Percentiles rank a stretch among this genome's conserved stretches.
These are phyloP conservation scores for Apotomis betuletana DNA, from an alignment of 2,888 invertebrate genomes.

Conservation along the genomic window DNA sequence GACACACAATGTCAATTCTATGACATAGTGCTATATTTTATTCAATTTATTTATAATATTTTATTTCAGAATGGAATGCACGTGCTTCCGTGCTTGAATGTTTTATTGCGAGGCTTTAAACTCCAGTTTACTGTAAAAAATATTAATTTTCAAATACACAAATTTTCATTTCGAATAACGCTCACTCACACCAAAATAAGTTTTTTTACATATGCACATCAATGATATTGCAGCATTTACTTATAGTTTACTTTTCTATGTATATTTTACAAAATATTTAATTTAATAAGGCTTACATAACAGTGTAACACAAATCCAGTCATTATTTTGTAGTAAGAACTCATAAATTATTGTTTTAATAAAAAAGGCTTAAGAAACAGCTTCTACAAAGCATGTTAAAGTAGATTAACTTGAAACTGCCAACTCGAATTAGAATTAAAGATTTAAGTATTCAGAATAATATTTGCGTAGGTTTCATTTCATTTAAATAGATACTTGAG, in stretches of 20 bases:
- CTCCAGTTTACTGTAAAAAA: conserved; percentile 52
- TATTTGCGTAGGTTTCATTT: conserved; percentile 33
- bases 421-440: conserved; percentile 14
- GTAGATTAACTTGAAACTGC: conserved; percentile 43
- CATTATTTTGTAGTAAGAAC: conserved; percentile 29
- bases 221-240: conserved; percentile 33
- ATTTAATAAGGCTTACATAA: conserved; percentile 33
- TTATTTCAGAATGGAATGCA: conserved; percentile 53
- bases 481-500: conserved; percentile 33
- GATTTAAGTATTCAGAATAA: background rate
- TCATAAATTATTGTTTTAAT: conserved; percentile 27
- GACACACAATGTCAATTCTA: conserved; percentile 23
- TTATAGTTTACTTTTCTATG: conserved; percentile 26
- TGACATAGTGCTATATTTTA: conserved; percentile 31
- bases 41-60: conserved; percentile 27
- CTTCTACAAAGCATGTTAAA: conserved; percentile 65
- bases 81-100: conserved; percentile 61
- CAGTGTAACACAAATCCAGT: conserved; percentile 23
- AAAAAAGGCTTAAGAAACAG: conserved; percentile 62
- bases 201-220: conserved; percentile 35
- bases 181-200: conserved; percentile 50
- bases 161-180: conserved; percentile 47
- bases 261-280: conserved; percentile 26
- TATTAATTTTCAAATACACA: conserved; percentile 42
- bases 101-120: conserved; percentile 60